Conservation (phyloP, 2,888 invertebrate genomes). For the Sinohyriopsis cumingii region DNA sequence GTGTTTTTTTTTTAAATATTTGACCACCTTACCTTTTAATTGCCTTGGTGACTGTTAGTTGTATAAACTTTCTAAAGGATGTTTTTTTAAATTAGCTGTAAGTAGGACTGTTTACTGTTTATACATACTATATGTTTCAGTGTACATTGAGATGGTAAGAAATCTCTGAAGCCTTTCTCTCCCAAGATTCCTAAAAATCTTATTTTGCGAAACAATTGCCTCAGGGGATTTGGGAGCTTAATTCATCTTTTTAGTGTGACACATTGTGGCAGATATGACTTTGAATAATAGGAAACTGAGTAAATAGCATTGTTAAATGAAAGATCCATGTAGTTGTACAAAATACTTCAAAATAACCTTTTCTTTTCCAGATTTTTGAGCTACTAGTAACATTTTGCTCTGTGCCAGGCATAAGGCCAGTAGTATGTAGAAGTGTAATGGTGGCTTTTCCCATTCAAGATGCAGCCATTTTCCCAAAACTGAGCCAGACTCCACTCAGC, state of each 20-base stretch:
- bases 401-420: conserved; percentile 53
- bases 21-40: too few relatives aligned
- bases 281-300: background rate
- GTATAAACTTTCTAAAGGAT: too few relatives aligned
- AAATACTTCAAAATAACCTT: background rate
- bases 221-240: too few relatives aligned
- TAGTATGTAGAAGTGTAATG: conserved; percentile 40
- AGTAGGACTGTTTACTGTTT: too few relatives aligned
- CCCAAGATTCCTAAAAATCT: too few relatives aligned
- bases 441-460: conserved; percentile 41
- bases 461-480: conserved; percentile 23
- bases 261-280: background rate
- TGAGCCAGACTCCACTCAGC: conserved; percentile 35
- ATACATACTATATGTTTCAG: too few relatives aligned
- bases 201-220: too few relatives aligned
- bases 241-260: background rate
- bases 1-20: too few relatives aligned
- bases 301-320: conserved; percentile 1
- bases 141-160: too few relatives aligned
- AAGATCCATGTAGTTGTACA: background rate
- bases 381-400: conserved; percentile 69
- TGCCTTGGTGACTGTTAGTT: too few relatives aligned
- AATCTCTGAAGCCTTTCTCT: too few relatives aligned
- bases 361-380: conserved; percentile 68
- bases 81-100: too few relatives aligned